A percentile compares a stretch with the other conserved stretches of the same genome.
These are phyloP conservation scores for Patella pellucida DNA, from an alignment of 2,888 invertebrate species.

Conservation along the genomic window DNA sequence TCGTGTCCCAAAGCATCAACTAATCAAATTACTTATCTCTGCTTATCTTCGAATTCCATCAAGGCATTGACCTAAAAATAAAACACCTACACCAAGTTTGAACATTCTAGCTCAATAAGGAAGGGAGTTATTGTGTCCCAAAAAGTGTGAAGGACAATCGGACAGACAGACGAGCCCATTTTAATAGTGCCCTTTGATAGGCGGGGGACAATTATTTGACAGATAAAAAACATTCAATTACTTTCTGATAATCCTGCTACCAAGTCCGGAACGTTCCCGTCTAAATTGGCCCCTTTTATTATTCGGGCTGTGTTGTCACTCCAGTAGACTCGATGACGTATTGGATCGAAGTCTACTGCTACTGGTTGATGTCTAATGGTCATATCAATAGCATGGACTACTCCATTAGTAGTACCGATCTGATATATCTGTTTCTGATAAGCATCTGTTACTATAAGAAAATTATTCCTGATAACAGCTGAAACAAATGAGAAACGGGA, in stretches of 20 bases:
- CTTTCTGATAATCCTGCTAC: constrained; percentile 44
- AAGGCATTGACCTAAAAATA: too few relatives aligned
- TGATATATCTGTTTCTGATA: constrained; percentile 80
- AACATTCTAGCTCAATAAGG: too few relatives aligned
- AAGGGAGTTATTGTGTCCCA: too few relatives aligned
- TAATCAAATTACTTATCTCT: too few relatives aligned
- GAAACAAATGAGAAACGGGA: background rate
- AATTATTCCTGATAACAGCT: constrained; percentile 53
- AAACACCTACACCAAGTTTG: too few relatives aligned
- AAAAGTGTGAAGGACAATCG: too few relatives aligned
- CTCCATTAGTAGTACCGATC: constrained; percentile 80
- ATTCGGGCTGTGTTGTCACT: constrained; percentile 78
- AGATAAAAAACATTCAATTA: constrained; percentile 23
- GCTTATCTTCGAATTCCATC: too few relatives aligned
- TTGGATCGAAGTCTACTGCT: constrained; percentile 87
- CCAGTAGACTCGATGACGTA: constrained; percentile 81
- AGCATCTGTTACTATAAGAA: constrained; percentile 63
- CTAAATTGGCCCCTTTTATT: constrained; percentile 53
- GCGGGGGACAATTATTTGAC: too few relatives aligned
- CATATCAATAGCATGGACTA: constrained; percentile 50
- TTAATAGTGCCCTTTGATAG: too few relatives aligned
- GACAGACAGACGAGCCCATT: too few relatives aligned
- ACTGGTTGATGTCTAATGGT: constrained; percentile 78
- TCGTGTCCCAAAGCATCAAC: too few relatives aligned
- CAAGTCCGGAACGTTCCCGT: constrained; percentile 45